These are phyloP conservation scores for Melierax canorus DNA, from an alignment of 2,113 vertebrate species.

Conservation along the genomic window DNA sequence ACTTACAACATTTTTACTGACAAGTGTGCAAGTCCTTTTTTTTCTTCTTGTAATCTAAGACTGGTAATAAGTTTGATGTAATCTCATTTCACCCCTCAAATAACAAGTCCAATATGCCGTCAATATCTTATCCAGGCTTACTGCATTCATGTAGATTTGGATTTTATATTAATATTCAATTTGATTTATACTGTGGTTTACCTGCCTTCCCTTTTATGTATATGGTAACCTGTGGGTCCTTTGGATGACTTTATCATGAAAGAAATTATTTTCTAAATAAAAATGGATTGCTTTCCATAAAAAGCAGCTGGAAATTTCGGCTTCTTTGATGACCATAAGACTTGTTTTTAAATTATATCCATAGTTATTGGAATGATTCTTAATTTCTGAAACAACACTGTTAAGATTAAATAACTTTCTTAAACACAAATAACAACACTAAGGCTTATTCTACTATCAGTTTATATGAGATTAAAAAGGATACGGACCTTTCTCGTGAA, in stretches of 20 bases:
- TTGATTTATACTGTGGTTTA: background rate
- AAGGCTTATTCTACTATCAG: background rate
- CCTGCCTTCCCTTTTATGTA: background rate
- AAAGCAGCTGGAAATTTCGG: background rate
- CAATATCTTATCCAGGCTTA: background rate
- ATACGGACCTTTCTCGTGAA: background rate
- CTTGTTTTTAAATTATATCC: background rate
- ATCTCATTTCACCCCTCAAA: background rate
- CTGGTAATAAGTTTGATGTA: background rate
- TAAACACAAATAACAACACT: background rate
- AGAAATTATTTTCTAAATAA: background rate
- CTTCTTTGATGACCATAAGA: background rate
- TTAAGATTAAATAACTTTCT: background rate
- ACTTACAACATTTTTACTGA: background rate
- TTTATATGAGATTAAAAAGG: background rate
- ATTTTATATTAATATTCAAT: background rate
- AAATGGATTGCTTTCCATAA: background rate
- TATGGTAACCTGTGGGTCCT: background rate
- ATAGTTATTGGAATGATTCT: background rate
- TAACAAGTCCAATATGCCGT: background rate
- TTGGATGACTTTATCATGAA: background rate
- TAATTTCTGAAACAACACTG: background rate
- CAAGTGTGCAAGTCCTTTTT: background rate
- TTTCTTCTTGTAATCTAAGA: background rate
- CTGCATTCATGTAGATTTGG: background rate